phyloP scores from a whole-genome alignment of 2,888 invertebrate genomes.

The Blomia tropicalis region DNA sequence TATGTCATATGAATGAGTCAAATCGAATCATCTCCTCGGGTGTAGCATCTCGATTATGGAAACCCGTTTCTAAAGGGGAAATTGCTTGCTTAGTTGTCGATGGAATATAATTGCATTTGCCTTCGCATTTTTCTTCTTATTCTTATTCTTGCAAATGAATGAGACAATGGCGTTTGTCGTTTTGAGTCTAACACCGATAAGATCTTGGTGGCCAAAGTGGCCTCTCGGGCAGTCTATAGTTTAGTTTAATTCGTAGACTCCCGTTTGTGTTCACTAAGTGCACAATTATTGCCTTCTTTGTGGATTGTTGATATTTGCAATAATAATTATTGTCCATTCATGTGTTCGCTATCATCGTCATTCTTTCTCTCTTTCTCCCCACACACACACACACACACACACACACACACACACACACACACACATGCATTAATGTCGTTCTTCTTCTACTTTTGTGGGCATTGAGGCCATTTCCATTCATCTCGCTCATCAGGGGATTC shows the following conservation, averaged over 20 bases:
- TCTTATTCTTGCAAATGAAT: no score
- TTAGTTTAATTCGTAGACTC: no score
- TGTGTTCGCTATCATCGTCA: not conserved
- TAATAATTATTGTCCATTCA: constrained; percentile 1
- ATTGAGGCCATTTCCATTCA: not conserved
- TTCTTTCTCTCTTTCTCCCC: not conserved
- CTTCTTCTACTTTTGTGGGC: not conserved
- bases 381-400: not conserved
- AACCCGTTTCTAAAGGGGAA: no score
- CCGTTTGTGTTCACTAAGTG: constrained; percentile 3
- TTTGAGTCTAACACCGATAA: no score
- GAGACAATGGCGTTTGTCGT: no score
- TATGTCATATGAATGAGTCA: no score
- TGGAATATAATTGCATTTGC: no score
- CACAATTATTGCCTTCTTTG: not conserved
- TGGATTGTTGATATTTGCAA: not conserved
- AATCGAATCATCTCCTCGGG: no score
- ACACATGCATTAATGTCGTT: not conserved
- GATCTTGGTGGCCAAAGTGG: constrained; percentile 9
- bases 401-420: no score
- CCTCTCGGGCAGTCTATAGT: not conserved
- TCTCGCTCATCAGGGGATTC: constrained; percentile 13
- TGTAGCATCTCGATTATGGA: no score
- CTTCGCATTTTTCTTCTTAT: no score
- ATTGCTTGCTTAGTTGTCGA: no score